A percentile compares a stretch with the other conserved stretches of the same genome.
These are phyloP conservation scores for Octodon degus DNA, from an alignment of 2,113 vertebrate species.

Conservation along the genomic window DNA sequence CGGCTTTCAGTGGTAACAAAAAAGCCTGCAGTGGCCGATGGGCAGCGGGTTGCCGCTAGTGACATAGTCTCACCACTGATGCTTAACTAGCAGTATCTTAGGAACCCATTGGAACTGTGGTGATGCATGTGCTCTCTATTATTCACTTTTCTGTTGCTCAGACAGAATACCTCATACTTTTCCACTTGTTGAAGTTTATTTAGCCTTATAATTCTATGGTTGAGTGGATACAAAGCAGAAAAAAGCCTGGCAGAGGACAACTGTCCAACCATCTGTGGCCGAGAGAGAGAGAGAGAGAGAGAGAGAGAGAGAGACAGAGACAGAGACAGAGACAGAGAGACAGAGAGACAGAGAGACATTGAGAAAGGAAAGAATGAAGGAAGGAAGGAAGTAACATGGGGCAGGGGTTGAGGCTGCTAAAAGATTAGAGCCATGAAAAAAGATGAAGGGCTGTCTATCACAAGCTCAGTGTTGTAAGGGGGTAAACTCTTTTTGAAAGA, in stretches of 20 bases:
- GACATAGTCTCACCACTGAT: too few species aligned
- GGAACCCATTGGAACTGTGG: not conserved
- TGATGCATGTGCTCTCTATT: not conserved
- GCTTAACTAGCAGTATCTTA: not conserved
- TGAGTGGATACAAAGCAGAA: not conserved
- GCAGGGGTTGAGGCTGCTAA: not conserved
- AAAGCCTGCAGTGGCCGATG: not conserved
- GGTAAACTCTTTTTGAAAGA: not conserved
- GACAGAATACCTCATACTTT: not conserved
- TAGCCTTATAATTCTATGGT: not conserved
- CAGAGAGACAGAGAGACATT: too few species aligned
- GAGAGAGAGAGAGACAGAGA: too few species aligned
- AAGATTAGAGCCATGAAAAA: not conserved
- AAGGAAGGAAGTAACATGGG: not conserved
- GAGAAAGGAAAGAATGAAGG: too few species aligned
- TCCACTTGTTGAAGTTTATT: not conserved
- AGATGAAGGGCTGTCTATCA: not conserved
- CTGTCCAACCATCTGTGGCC: not conserved
- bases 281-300: too few species aligned
- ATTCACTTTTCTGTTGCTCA: not conserved
- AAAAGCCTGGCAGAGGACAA: not conserved
- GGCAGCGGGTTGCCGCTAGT: not conserved
- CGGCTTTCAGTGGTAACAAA: not conserved
- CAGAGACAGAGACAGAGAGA: too few species aligned
- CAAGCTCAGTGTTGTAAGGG: not conserved